A percentile compares a stretch with the other conserved stretches of the same genome.
Conservation (phyloP, 2,113 vertebrate species). For the Prietella phreatophila region DNA sequence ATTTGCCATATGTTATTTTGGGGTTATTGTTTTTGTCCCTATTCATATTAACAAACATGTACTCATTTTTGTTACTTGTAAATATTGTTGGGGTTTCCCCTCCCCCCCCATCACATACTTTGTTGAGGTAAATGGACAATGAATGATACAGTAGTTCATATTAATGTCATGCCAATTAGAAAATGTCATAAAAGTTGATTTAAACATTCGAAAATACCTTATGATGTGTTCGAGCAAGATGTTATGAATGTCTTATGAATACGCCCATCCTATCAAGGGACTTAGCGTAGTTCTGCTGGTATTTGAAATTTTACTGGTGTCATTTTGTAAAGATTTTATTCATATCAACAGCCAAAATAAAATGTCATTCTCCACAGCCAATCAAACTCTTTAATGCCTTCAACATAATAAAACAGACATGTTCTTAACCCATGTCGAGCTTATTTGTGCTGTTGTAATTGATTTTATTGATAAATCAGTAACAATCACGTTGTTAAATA, state of each 20-base stretch:
- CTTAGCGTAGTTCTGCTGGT: neutral
- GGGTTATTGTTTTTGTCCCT: neutral
- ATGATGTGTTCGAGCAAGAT: neutral
- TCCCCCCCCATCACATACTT: neutral
- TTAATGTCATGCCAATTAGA: neutral
- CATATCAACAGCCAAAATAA: neutral
- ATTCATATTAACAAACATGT: neutral
- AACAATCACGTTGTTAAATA: neutral
- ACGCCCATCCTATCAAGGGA: neutral
- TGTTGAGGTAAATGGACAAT: neutral
- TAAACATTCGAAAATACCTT: neutral
- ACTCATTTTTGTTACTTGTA: neutral
- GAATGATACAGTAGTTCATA: neutral
- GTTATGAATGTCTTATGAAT: neutral
- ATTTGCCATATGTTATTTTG: neutral
- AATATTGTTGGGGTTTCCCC: neutral
- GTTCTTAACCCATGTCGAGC: neutral
- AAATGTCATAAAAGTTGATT: neutral
- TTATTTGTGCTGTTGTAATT: neutral
- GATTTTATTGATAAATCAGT: neutral
- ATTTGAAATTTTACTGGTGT: neutral
- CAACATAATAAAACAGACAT: neutral
- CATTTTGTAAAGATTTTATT: neutral
- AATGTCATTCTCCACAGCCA: neutral
- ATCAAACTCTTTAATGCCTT: neutral